Base-by-base conservation (phyloP, 2,888 invertebrate species). In the Xestia c-nigrum region DNA sequence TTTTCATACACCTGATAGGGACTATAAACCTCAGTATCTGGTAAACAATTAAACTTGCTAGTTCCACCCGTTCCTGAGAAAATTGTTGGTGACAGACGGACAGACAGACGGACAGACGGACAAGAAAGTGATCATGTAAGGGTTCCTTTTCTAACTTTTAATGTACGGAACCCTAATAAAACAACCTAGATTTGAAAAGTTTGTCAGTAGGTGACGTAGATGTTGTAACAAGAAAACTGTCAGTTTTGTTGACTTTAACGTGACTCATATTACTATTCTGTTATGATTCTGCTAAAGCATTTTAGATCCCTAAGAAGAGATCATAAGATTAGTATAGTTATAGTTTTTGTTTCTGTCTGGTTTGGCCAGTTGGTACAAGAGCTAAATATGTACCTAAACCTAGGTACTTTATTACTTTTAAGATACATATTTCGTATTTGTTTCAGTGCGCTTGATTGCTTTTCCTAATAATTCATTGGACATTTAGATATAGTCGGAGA, bases 391-490 rank as follows among this genome's bases (percentile, higher is more conserved):
- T 31, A n/a, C 55, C 16, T 31, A 16, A 19, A 38, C 38, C 38
- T 19, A n/a, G n/a, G n/a, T n/a, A 61, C 14, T 38, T 46, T 21
- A 3, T 5, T 12, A 24, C 12, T 59, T 31, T 31, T 19, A 50
- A 55, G n/a, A 52, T n/a, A n/a, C n/a, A n/a, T n/a, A 46, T 10
- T 43, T 57, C 0, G 7, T 31, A 31, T 31, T 66, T 52, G 57
- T 66, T 80, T 57, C 24, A 57, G 65, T 72, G 40, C 59, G 67
- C 70, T 57, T 75, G 59, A 64, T 71, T 63, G 75, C 50, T 65
- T 52, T 64, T 2, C 19, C 43, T 55, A 70, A 47, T 59, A 68
- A 68, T 76, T 68, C 21, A 38, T 72, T 72, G 21, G 50, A 72
- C 76, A 63, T 63, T 69, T 46, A 69, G 71, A 74, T 63, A 5